Evolutionary conservation across 1,140 invertebrate genomes (phyloP), one percentile per base, ranked within the genome.

Genomic region (Drosophila funebris): DNA sequence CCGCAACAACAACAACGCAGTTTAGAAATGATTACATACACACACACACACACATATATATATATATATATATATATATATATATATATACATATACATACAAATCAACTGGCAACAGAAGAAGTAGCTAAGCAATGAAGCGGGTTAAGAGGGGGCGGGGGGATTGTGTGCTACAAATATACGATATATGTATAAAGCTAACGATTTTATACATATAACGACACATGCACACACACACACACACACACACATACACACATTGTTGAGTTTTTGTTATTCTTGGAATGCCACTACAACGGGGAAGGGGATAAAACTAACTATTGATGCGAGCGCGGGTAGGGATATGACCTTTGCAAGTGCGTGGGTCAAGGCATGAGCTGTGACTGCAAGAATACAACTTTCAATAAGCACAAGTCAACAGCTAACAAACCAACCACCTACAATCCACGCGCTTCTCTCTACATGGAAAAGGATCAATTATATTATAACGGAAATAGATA

Each of bases 171-270:
- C 63, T 66, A 56, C 62, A 63, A 62, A 69, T 46, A 53, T 64
- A 36, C 68, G 31, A 68, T 76, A 83, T 4, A 36, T 36, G 9
- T 50, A 83, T 57, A 78, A 58, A 63, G 53, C 37, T 78, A 79
- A 85, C 58, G 66, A 66, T 74, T 87, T 81, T 78, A 81, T 85
- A n/a, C n/a, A n/a, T n/a, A 75, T 78, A 85, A 85, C 63, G 58
- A 58, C 43, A 44, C 8, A 31, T 9, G 64, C 13, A 58, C 22
- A 73, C 46, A 61, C 46, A 44, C 8, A 31, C n/a, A 70, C 13
- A 58, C 24, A 43, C 48, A 68, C 18, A 63, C 22, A 33, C 29
- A 50, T 24, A 53, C 39, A 54, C 27, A 54, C 48, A 54, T 37
- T 64, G 53, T 58, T 54, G 16, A 36, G 58, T 69, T 77, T 27